phyloP scores from a whole-genome alignment of 2,888 invertebrate genomes.

The Cheilosia variabilis region DNA sequence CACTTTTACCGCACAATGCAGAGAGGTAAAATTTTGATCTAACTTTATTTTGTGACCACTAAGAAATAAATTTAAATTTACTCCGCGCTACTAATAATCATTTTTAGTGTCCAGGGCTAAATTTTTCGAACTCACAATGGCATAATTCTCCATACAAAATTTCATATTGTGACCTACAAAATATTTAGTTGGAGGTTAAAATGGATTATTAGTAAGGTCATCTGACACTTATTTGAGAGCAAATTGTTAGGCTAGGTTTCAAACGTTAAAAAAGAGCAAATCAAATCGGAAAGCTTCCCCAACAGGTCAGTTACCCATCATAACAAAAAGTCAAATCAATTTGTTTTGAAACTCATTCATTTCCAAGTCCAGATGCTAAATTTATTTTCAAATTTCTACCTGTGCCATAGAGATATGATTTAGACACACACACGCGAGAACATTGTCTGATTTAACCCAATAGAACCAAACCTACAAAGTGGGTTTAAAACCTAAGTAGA shows the following conservation, averaged over 20 bases:
- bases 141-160: no score
- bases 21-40: no score
- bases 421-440: background rate
- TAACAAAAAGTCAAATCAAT: background rate
- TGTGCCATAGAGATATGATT: background rate
- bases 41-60: no score
- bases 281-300: no score
- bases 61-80: no score
- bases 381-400: background rate
- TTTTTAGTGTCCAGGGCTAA: no score
- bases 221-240: background rate
- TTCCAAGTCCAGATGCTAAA: background rate
- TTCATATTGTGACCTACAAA: no score
- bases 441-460: conserved; percentile 12
- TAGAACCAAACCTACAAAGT: background rate
- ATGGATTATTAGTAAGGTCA: no score
- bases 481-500: background rate
- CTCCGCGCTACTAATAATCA: no score
- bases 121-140: no score
- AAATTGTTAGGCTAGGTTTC: background rate
- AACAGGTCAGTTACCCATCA: no score
- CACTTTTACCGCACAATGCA: background rate
- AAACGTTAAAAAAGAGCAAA: background rate
- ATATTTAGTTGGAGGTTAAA: no score
- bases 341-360: background rate